Evolutionary conservation across 2,888 invertebrate genomes (phyloP), one percentile per base, ranked within the genome.

Genomic region (Mythimna ferrago): DNA sequence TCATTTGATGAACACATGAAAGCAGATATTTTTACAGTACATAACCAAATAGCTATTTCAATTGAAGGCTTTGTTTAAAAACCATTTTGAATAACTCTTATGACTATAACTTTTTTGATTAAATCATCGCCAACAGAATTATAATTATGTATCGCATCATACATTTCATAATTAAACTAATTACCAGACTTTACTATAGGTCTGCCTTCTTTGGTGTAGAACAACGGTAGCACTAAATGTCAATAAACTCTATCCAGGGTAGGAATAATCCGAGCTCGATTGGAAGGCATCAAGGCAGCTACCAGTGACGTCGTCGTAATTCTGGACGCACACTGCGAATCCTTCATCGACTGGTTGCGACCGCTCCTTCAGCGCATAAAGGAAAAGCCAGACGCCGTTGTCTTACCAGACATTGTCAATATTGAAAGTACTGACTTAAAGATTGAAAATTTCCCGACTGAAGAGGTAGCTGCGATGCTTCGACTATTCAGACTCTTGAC

Each of bases 331-430:
- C 99, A 99, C 93, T 99, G 99, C 93, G 99, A 99, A 96, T 97
- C 97, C 2, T 97, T 97, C 72, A 92, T 93, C 48, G 97, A 97
- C 83, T 99, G 99, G 99, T 96, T 99, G 78, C 98, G 99, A 89
- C 99, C 99, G 0, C 93, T 99, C 56, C 96, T 99, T 82, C 97
- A 98, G 79, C 97, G 99, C 73, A 66, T 92, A 26, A 76, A 78
- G 16, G 87, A 92, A 87, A 98, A 98, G 76, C 95, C 97, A 0
- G 97, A 97, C 44, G 97, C 98, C 2, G 98, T 99, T 0, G 94
- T 99, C 71, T 98, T 99, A 81, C 99, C 99, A 4, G 98, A 99
- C 76, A 99, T 99, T 81, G 99, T 99, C 94, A 98, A 98, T 54
- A 98, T 99, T 81, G 98, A 98, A 91, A 92, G 98, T 86, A 96